phyloP scores from a whole-genome alignment of 1,140 invertebrate genomes.

The Artemia franciscana region DNA sequence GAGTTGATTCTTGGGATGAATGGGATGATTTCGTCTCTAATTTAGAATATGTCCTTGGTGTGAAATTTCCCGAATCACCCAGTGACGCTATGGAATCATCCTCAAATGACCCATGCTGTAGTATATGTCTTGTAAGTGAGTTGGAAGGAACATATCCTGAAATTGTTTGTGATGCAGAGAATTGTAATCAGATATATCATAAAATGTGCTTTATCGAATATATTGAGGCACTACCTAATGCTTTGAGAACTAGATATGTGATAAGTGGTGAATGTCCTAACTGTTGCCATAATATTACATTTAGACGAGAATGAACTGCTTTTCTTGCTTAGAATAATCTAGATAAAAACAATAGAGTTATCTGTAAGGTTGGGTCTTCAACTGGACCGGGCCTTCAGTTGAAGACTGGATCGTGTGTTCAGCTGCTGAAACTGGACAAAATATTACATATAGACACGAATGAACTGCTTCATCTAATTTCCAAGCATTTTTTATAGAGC shows the following conservation, averaged over 20 bases:
- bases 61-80: background rate
- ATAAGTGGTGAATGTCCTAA: background rate
- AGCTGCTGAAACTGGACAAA: too few species aligned
- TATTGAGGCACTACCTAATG: background rate
- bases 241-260: background rate
- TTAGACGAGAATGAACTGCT: too few species aligned
- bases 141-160: background rate
- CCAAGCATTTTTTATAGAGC: too few species aligned
- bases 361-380: too few species aligned
- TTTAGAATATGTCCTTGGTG: background rate
- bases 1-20: background rate
- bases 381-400: too few species aligned
- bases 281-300: too few species aligned
- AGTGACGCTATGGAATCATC: too few species aligned
- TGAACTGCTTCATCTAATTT: too few species aligned
- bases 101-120: background rate
- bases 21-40: background rate
- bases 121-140: background rate
- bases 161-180: background rate
- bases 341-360: too few species aligned
- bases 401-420: too few species aligned
- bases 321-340: too few species aligned
- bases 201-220: background rate
- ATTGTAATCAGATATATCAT: background rate
- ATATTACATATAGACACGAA: too few species aligned